Evolutionary conservation across 2,113 vertebrate species (phyloP).

Genomic region (Amia ocellicauda): DNA sequence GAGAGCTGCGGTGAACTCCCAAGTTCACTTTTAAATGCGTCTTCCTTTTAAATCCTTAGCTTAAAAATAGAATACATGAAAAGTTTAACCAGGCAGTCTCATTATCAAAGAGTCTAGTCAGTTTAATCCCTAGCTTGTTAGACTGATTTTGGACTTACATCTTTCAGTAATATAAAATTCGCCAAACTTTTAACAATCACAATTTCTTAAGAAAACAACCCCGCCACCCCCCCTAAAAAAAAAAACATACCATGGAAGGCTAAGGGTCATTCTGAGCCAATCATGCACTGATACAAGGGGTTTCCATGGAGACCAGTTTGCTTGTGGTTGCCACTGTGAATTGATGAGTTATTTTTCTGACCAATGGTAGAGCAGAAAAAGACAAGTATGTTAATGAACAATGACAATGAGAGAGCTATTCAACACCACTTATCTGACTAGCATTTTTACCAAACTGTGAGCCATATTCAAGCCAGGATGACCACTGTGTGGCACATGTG

Average conservation of each 20-base stretch:
- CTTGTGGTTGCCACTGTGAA: constrained; percentile 4
- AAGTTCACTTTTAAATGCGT: too few species aligned
- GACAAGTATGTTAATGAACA: constrained; percentile 17
- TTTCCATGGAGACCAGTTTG: constrained; percentile 21
- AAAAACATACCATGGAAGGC: not conserved
- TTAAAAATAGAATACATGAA: too few species aligned
- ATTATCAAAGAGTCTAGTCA: too few species aligned
- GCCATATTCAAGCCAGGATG: not conserved
- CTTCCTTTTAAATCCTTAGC: too few species aligned
- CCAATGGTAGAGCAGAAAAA: constrained; percentile 3
- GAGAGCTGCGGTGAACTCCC: too few species aligned
- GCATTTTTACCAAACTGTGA: not conserved
- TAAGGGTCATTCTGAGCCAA: constrained; percentile 6
- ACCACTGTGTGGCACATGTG: not conserved
- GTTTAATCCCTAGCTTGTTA: too few species aligned
- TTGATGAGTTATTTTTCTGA: constrained; percentile 4
- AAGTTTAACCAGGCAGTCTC: too few species aligned
- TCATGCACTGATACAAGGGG: constrained; percentile 8
- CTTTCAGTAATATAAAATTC: too few species aligned
- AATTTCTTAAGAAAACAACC: too few species aligned
- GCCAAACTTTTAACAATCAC: too few species aligned
- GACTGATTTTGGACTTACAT: too few species aligned
- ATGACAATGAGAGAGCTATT: not conserved
- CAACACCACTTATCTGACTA: not conserved
- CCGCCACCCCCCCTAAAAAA: not conserved